Evolutionary conservation across 2,113 vertebrate genomes (phyloP).

Genomic region (Pterocles orientalis): DNA sequence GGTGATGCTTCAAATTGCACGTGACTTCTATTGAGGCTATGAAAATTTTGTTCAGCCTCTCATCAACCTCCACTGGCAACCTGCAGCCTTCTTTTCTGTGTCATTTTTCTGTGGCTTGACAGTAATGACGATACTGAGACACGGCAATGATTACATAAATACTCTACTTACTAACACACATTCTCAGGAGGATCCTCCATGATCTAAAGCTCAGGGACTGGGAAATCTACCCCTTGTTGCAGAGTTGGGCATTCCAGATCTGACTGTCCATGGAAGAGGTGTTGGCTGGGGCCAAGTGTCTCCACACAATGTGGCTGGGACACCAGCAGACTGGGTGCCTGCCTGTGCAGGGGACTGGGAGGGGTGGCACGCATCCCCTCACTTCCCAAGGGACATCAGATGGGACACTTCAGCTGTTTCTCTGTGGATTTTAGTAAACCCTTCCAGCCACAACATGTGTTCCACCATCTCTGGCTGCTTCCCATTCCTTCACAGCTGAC

Average conservation of each 20-base stretch:
- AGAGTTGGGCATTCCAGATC: neutral
- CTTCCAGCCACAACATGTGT: neutral
- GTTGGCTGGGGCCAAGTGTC: neutral
- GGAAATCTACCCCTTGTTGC: neutral
- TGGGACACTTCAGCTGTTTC: neutral
- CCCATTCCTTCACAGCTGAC: neutral
- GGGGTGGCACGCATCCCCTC: fast-evolving
- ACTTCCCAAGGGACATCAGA: neutral
- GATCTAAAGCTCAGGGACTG: neutral
- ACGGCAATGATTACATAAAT: neutral
- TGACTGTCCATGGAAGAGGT: fast-evolving
- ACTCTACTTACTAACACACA: neutral
- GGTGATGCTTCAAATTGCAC: neutral
- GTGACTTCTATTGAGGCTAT: neutral
- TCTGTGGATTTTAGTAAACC: neutral
- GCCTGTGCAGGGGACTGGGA: neutral
- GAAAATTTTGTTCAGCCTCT: neutral
- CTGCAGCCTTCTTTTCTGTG: neutral
- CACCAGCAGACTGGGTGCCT: neutral
- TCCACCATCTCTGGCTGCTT: neutral
- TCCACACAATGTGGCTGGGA: fast-evolving
- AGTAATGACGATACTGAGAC: neutral
- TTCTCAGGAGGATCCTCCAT: neutral
- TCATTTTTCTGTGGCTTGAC: neutral
- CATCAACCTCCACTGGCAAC: neutral